phyloP scores from a whole-genome alignment of 2,113 vertebrate genomes.

The Aegypius monachus region DNA sequence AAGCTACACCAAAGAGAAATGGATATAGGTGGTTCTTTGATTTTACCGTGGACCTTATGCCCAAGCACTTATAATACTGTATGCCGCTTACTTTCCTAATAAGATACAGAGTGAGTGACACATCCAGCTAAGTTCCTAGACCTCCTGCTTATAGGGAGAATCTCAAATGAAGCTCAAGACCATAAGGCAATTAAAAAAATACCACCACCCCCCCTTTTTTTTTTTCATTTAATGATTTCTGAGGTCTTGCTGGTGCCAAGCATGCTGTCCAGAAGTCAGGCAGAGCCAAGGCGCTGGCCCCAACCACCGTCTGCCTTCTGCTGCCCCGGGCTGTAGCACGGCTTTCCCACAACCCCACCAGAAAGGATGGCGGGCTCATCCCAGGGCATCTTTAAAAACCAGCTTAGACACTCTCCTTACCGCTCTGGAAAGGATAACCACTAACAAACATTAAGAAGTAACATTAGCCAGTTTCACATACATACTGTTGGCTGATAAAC shows the following conservation, averaged over 20 bases:
- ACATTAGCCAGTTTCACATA: not conserved
- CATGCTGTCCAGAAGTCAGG: not conserved
- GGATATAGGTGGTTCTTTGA: not conserved
- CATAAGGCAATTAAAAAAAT: not conserved
- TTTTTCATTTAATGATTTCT: not conserved
- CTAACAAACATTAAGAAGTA: not conserved
- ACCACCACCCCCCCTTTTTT: rapidly evolving
- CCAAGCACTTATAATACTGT: not conserved
- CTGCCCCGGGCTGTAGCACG: not conserved
- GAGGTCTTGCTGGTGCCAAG: not conserved
- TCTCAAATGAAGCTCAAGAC: not conserved
- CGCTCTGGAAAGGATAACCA: not conserved
- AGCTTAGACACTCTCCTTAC: not conserved
- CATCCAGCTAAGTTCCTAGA: not conserved
- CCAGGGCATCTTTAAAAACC: not conserved
- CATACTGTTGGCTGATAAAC: not conserved
- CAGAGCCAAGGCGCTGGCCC: not conserved
- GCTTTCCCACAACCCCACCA: not conserved
- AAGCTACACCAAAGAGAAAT: not conserved
- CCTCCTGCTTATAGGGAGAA: not conserved
- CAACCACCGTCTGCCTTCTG: not conserved
- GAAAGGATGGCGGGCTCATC: not conserved
- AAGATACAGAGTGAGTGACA: not conserved
- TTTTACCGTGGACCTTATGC: not conserved
- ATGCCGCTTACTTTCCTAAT: not conserved